These are phyloP conservation scores for Petrolisthes manimaculis DNA, from an alignment of 2,888 invertebrate species.

Conservation along the genomic window DNA sequence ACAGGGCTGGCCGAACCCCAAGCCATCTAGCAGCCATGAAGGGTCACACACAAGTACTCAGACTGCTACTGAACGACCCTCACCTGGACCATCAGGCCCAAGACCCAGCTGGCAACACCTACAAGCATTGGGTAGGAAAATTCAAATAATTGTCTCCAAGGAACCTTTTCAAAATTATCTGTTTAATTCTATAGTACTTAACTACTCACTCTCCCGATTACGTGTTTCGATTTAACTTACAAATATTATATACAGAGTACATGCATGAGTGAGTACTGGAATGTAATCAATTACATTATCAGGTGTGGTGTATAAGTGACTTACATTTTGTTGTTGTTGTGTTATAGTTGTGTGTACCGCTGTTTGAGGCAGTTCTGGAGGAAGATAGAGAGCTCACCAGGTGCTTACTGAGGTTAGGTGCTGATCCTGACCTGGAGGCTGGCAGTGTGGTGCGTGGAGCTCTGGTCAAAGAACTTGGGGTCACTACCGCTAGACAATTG, in stretches of 20 bases:
- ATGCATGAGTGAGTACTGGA: not conserved
- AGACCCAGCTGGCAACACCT: slow-evolving; percentile 22
- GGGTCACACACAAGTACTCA: slow-evolving; percentile 37
- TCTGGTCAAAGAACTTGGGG: slow-evolving; percentile 13
- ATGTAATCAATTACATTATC: not conserved
- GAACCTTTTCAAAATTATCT: not conserved
- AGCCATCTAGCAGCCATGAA: slow-evolving; percentile 42
- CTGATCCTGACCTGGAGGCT: slow-evolving; percentile 40
- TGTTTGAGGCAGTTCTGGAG: slow-evolving; percentile 33
- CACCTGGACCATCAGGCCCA: slow-evolving; percentile 23
- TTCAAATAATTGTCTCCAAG: not conserved
- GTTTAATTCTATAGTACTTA: not conserved
- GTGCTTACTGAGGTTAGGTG: slow-evolving; percentile 26
- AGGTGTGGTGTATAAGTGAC: not conserved
- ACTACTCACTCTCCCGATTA: not conserved
- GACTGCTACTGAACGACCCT: slow-evolving; percentile 22
- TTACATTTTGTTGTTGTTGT: not conserved
- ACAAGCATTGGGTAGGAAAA: slow-evolving; percentile 30
- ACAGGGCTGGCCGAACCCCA: slow-evolving; percentile 39
- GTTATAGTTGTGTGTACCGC: not conserved
- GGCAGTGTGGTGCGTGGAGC: not conserved
- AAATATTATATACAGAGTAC: not conserved
- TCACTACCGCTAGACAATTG: slow-evolving; percentile 36
- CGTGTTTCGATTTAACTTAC: not conserved
- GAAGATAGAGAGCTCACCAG: not conserved